A percentile compares a stretch with the other conserved stretches of the same genome.
These are phyloP conservation scores for Dolomedes plantarius DNA, from an alignment of 2,888 invertebrate genomes.

Conservation along the genomic window DNA sequence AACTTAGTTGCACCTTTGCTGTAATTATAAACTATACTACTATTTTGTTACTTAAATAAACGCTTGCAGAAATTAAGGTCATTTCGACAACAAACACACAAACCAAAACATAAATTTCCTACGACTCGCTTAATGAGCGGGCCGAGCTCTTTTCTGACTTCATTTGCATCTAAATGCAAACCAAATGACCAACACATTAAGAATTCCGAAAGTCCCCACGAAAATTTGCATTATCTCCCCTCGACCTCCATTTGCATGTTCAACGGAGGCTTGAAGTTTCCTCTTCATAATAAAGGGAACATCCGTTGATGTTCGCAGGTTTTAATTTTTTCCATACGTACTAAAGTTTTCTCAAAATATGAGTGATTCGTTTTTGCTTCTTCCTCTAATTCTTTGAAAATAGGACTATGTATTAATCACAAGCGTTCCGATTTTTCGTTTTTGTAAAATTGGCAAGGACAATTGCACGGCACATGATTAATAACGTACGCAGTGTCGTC, in stretches of 20 bases:
- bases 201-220: slow-evolving; percentile 45
- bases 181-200: slow-evolving; percentile 46
- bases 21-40: no score
- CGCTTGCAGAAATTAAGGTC: slow-evolving; percentile 31
- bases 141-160: slow-evolving; percentile 38
- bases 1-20: no score
- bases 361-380: not conserved
- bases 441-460: not conserved
- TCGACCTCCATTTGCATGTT: slow-evolving; percentile 15
- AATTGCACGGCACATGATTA: not conserved
- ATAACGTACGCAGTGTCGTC: not conserved
- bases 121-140: slow-evolving; percentile 42
- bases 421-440: not conserved
- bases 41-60: no score
- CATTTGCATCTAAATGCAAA: slow-evolving; percentile 66
- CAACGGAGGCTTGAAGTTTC: slow-evolving; percentile 20
- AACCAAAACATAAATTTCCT: slow-evolving; percentile 47
- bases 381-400: not conserved
- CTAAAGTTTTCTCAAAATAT: not conserved
- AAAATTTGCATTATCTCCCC: slow-evolving; percentile 39
- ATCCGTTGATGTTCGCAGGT: slow-evolving; percentile 28
- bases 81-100: slow-evolving; percentile 39
- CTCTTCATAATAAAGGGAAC: slow-evolving; percentile 29
- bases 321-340: not conserved
- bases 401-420: not conserved